Evolutionary conservation across 2,888 invertebrate genomes (phyloP), one percentile per base, ranked within the genome.

Genomic region (Drosophila mulleri): DNA sequence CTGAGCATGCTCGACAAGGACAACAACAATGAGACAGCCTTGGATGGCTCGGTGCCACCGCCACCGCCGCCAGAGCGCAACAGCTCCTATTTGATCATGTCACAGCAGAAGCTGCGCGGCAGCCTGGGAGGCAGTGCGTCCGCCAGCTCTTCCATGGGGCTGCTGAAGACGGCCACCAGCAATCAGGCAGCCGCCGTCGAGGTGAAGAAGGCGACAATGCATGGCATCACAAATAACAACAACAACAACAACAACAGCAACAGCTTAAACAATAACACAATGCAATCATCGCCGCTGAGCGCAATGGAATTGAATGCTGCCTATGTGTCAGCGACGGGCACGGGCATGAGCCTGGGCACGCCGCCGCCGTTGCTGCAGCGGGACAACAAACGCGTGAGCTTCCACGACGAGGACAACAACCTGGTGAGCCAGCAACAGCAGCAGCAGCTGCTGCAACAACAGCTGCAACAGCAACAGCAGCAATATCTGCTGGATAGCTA

Each of bases 21-120:
- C 56, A 88, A 90, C 58, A 81, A 88, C 37, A 89, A 89, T 54
- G 88, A 84, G 47, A 39, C 80, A 4, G 12, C 67, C 0, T 16
- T 76, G 12, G 86, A 67, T 42, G 75, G 69, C 0, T 59, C 67
- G 7, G 87, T 86, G 42, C 92, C 92, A 12, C 94, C 96, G 59
- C 96, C 97, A 1, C 95, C 96, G 50, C 97, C 98, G 26, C 98
- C 98, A 3, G 97, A 97, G 92, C 95, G 98, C 73, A 97, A 97
- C 67, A 97, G 97, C 32, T 98, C 98, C 47, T 98, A 97, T 92
- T 95, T 96, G 5, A 95, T 97, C 35, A 97, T 97, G 96, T 95
- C 95, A 11, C 96, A 96, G 86, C 91, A 92, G 47, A 92, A 92
- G 72, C 76, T 89, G 35, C 75, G 91, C 6, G 77, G 63, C n/a